Percentiles rank a stretch among this genome's conserved stretches.
Evolutionary conservation across 1,140 invertebrate species (phyloP).

Genomic region (Lepidostoma basale): DNA sequence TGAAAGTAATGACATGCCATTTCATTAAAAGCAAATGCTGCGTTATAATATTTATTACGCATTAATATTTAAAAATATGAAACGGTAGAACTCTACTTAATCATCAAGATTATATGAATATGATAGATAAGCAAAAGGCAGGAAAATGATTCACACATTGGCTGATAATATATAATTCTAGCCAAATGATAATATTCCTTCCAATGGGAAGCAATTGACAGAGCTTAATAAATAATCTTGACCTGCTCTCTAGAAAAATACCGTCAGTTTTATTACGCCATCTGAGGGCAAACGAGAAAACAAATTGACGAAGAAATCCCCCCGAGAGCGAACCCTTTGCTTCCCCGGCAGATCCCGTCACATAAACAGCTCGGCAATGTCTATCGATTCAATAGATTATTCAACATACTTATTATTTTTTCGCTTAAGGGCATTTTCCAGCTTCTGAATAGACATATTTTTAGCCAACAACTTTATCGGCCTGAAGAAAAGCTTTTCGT

Average conservation of each 20-base stretch:
- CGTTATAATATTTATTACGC: too few relatives aligned
- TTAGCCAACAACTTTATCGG: conserved; percentile 10
- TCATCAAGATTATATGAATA: too few relatives aligned
- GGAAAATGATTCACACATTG: neutral
- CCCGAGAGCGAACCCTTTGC: conserved; percentile 27
- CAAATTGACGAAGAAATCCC: conserved; percentile 23
- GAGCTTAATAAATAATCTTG: conserved; percentile 25
- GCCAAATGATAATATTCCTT: conserved; percentile 2
- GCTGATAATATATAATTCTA: neutral
- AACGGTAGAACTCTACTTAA: too few relatives aligned
- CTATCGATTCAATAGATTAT: conserved; percentile 22
- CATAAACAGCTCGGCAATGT: conserved; percentile 23
- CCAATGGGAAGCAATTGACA: conserved; percentile 12
- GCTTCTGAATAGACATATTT: conserved; percentile 21
- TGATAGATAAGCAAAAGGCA: neutral
- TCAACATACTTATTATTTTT: conserved; percentile 28
- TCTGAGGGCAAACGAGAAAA: conserved; percentile 27
- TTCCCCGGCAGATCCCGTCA: conserved; percentile 27
- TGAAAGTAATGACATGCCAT: too few relatives aligned
- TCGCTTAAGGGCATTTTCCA: conserved; percentile 14
- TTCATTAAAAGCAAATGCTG: too few relatives aligned
- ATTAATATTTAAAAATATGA: too few relatives aligned
- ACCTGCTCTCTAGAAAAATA: conserved; percentile 25
- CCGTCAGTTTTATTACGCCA: conserved; percentile 34
- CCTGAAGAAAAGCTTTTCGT: neutral